These are phyloP conservation scores for Drosophila meridiana DNA, from an alignment of 2,888 invertebrate species.

Conservation along the genomic window DNA sequence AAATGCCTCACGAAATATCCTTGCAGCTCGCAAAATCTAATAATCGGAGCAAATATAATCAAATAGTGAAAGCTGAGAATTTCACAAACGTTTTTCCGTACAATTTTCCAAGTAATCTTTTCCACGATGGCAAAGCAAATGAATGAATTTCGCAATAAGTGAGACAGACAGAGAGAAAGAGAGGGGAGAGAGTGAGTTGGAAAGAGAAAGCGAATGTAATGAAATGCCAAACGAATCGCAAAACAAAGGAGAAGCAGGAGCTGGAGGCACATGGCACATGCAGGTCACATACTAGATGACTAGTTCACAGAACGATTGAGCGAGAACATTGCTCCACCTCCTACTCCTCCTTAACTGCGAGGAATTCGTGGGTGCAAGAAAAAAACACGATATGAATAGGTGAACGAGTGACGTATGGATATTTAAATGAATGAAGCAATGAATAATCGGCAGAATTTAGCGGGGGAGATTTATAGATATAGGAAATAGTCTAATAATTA, in stretches of 20 bases:
- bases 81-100: slow-evolving; percentile 25
- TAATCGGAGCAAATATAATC: slow-evolving; percentile 19
- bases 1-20: slow-evolving; percentile 19
- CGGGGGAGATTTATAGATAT: background rate
- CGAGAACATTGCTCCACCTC: slow-evolving; percentile 14
- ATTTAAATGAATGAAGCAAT: background rate
- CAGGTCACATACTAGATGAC: slow-evolving; percentile 50
- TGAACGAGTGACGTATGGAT: background rate
- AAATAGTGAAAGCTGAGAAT: slow-evolving; percentile 14
- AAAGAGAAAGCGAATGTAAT: slow-evolving; percentile 27
- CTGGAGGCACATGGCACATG: slow-evolving; percentile 30
- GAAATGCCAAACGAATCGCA: slow-evolving; percentile 39
- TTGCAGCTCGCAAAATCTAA: slow-evolving; percentile 7
- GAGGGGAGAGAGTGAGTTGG: too few species aligned
- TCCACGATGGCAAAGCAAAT: slow-evolving; percentile 32
- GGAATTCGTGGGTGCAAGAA: slow-evolving; percentile 24
- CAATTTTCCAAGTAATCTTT: slow-evolving; percentile 12
- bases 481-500: background rate
- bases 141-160: slow-evolving; percentile 32
- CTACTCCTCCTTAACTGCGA: background rate
- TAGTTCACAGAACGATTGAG: slow-evolving; percentile 23
- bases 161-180: too few species aligned
- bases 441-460: background rate
- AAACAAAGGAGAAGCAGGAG: slow-evolving; percentile 12
- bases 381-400: slow-evolving; percentile 6